Base-by-base conservation (phyloP, 1,140 invertebrate species). In the Meloidogyne exigua region DNA sequence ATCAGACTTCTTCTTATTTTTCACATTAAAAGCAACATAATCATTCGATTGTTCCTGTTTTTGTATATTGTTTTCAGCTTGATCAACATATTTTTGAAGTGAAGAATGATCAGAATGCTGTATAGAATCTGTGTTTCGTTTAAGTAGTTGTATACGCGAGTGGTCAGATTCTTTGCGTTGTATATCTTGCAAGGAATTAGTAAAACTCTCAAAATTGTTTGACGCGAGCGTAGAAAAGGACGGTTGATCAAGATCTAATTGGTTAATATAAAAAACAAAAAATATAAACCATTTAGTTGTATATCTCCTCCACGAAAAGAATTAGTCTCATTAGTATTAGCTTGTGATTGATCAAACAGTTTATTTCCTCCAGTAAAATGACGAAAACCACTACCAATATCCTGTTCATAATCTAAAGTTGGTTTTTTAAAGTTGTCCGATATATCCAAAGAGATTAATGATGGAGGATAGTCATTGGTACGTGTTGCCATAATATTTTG, bases 371-470 rank as follows among this genome's bases (percentile, higher is more conserved):
- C n/a, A 11, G 15, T 67, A 18, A 18, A 1, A 32, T 32, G 25
- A 18, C 36, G 62, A 25, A 70, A 42, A 75, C 49, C 49, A 57
- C 3, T 32, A 32, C 28, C 7, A 57, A 57, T n/a, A 70, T 32
- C 25, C 68, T 32, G 63, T 0, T 69, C 64, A n/a, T 5, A 25
- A 49, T 42, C 39, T 25, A 2, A 9, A 23, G 18, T 13, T 18
- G n/a, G n/a, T 68, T n/a, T 15, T 4, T 39, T 65, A 15, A 25
- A 32, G 25, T 62, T 66, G 18, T 36, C 18, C 2, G 26, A 28
- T n/a, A 68, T n/a, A 39, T 76, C 75, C 18, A 76, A 11, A 10
- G 75, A 39, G 70, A 76, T 32, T 49, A 76, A 39, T 25, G 75
- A 76, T 12, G 75, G 75, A 9, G 75, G 75, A 23, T 76, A 75